Evolutionary conservation across 1,140 invertebrate species (phyloP), one percentile per base, ranked within the genome.

Genomic region (Pteromalus puparum): DNA sequence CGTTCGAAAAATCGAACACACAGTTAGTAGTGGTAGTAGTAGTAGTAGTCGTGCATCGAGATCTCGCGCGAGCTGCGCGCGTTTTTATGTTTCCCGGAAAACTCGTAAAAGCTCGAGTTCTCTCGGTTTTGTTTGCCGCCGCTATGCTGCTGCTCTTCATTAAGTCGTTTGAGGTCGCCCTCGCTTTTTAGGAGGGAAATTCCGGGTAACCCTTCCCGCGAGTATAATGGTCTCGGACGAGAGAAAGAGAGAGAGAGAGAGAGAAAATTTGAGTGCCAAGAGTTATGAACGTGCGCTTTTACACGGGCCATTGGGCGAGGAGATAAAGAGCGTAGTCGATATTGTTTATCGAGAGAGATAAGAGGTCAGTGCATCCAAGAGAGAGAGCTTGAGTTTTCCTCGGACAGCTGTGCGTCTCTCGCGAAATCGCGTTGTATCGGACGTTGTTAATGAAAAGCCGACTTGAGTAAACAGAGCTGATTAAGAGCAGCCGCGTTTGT

Each of bases 21-120:
- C 53, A 61, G 1, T 18, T 21, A 53, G 12, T 12, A 12, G 15
- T 5, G 15, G 18, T 4, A 15, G 48, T 4, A 53, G 6, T 21
- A 61, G 53, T 53, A 46, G 73, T 46, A 53, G 21, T 28, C 67
- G 81, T 28, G 42, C 28, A 48, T 42, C 9, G 77, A 53, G 53
- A 74, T 72, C 74, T 72, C 74, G 85, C 30, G 78, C 34, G 80
- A 21, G n/a, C 28, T 73, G 24, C 24, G 70, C 24, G 70, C 65
- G 73, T 82, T 78, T 87, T 87, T 88, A 83, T 75, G 83, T 68
- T 90, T 89, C 86, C 78, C 73, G 86, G 87, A 88, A 88, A 85
- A 86, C 86, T 85, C 88, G 85, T 90, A 87, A 90, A 91, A 86
- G 53, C 68, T 18, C 12, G 68, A 26, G 68, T 26, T 30, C 68